Conservation (phyloP, 2,113 vertebrate species). For the Mastomys natalensis region DNA sequence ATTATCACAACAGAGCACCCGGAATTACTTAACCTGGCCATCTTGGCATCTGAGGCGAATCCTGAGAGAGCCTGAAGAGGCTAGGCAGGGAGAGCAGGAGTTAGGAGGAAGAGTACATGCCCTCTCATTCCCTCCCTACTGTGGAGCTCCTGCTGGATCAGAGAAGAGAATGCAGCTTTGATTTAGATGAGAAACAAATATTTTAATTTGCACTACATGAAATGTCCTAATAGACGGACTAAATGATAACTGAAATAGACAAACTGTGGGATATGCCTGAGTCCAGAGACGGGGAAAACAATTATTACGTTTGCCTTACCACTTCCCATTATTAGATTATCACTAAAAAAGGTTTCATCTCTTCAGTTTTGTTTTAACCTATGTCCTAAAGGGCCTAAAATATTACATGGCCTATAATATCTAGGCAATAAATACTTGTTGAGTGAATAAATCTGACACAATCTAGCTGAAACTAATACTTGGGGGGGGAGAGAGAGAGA, state of each 20-base stretch:
- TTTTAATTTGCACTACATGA: not conserved
- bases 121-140: rapidly evolving
- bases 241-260: not conserved
- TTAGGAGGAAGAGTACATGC: not conserved
- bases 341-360: not conserved
- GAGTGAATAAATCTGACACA: constrained; percentile 23
- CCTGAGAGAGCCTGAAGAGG: not conserved
- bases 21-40: not conserved
- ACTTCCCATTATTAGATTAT: not conserved
- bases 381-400: not conserved
- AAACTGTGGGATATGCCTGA: not conserved
- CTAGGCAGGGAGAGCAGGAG: not conserved
- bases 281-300: not conserved
- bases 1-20: not conserved
- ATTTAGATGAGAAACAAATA: not conserved
- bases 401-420: not conserved
- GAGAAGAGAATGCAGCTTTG: not conserved
- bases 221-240: not conserved
- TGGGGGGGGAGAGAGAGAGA: not conserved
- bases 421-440: not conserved
- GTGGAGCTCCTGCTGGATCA: not conserved
- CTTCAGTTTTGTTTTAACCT: not conserved
- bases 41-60: not conserved
- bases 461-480: constrained; percentile 14
- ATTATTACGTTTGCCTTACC: not conserved